Evolutionary conservation across 2,797 vertebrate genomes (phyloP).

Genomic region (Craterocephalus amniculus): DNA sequence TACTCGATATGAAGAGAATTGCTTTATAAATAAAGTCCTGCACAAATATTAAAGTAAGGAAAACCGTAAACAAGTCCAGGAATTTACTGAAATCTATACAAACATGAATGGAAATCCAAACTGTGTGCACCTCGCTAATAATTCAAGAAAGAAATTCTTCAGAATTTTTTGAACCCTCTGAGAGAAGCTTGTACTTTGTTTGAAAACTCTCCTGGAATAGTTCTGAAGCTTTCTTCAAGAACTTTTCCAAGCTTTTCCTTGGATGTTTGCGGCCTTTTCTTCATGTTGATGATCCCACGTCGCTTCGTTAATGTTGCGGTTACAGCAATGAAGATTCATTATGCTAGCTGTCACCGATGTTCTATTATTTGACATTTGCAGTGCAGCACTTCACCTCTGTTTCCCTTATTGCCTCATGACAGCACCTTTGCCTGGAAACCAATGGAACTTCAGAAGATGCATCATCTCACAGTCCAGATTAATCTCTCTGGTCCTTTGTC

Average conservation of each 20-base stretch:
- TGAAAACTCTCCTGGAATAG: not conserved
- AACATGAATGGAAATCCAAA: not conserved
- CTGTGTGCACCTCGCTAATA: not conserved
- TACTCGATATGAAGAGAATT: not conserved
- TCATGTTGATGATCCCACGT: not conserved
- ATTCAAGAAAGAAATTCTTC: not conserved
- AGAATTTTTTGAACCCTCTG: not conserved
- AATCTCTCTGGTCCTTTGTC: not conserved
- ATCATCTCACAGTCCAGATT: not conserved
- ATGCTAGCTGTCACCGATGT: not conserved
- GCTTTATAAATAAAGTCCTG: not conserved
- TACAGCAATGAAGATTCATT: not conserved
- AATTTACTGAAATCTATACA: not conserved
- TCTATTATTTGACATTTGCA: not conserved
- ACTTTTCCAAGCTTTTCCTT: not conserved
- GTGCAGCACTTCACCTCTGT: not conserved
- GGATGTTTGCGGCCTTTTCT: not conserved
- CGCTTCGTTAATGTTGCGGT: not conserved
- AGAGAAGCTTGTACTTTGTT: not conserved
- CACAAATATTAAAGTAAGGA: not conserved
- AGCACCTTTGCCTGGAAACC: not conserved
- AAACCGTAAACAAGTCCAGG: not conserved
- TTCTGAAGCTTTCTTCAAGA: not conserved
- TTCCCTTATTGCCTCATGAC: not conserved
- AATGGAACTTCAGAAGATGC: not conserved